A percentile compares a stretch with the other conserved stretches of the same genome.
Evolutionary conservation across 1,140 invertebrate genomes (phyloP).

Genomic region (Gonatopus flavifemur): DNA sequence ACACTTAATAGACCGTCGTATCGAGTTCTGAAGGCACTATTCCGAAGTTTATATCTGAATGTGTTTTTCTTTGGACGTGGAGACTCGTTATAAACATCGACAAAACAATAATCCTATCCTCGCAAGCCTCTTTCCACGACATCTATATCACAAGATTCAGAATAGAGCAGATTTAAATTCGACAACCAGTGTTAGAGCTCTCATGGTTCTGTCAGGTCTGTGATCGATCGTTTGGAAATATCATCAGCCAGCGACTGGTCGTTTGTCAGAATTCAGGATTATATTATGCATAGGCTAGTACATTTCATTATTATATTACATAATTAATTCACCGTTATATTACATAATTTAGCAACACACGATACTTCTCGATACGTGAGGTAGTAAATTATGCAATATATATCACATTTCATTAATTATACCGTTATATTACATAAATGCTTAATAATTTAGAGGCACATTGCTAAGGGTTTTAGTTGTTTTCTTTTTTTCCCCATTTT

Average conservation of each 20-base stretch:
- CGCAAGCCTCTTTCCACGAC: slow-evolving; percentile 36
- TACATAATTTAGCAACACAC: too few species aligned
- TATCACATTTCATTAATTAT: slow-evolving; percentile 37
- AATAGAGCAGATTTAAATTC: slow-evolving; percentile 44
- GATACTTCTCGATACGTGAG: too few species aligned
- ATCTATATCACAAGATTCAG: slow-evolving; percentile 49
- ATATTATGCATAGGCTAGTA: slow-evolving; percentile 33
- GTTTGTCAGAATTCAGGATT: slow-evolving; percentile 44
- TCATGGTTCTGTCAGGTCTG: slow-evolving; percentile 33
- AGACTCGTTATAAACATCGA: slow-evolving; percentile 41
- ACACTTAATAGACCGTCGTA: slow-evolving; percentile 48
- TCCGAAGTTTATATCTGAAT: slow-evolving; percentile 39
- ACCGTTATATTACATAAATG: slow-evolving; percentile 51
- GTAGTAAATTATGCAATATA: slow-evolving; percentile 20
- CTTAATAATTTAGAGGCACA: slow-evolving; percentile 58
- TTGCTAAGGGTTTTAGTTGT: slow-evolving; percentile 56
- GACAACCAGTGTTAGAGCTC: slow-evolving; percentile 41
- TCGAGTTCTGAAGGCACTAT: slow-evolving; percentile 56
- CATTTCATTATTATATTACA: slow-evolving; percentile 24
- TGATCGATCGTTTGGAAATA: slow-evolving; percentile 41
- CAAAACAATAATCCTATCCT: too few species aligned
- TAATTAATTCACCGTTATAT: too few species aligned
- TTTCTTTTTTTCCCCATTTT: slow-evolving; percentile 50
- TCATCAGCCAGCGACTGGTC: slow-evolving; percentile 36
- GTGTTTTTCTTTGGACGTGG: slow-evolving; percentile 31